A percentile compares a stretch with the other conserved stretches of the same genome.
Evolutionary conservation across 2,113 vertebrate species (phyloP).

Genomic region (Polyodon spathula): DNA sequence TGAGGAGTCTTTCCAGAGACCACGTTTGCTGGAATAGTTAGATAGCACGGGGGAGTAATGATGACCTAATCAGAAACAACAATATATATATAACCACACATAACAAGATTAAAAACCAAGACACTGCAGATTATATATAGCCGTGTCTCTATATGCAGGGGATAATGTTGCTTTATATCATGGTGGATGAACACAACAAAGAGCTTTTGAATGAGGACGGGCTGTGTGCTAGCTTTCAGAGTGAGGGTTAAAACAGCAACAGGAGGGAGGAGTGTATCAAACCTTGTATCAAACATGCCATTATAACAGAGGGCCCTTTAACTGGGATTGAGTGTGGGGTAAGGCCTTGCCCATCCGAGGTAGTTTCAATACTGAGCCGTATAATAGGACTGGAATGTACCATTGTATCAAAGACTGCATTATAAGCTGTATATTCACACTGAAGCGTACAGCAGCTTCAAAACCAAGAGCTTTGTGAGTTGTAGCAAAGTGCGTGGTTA

Average conservation of each 20-base stretch:
- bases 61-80: too few relatives aligned
- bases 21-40: too few relatives aligned
- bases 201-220: background rate
- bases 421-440: conserved; percentile 2
- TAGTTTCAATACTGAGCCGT: background rate
- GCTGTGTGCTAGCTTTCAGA: background rate
- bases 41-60: too few relatives aligned
- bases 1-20: too few relatives aligned
- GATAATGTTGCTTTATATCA: background rate
- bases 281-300: background rate
- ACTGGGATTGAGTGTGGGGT: background rate
- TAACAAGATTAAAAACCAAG: too few relatives aligned
- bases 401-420: conserved; percentile 2
- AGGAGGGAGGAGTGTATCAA: background rate
- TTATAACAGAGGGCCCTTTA: conserved; percentile 3
- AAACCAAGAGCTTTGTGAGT: background rate
- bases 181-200: background rate
- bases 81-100: too few relatives aligned
- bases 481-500: background rate
- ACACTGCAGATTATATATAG: too few relatives aligned
- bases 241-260: conserved; percentile 4
- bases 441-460: background rate
- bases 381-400: background rate
- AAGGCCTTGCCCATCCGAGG: background rate
- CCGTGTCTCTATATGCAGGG: too few relatives aligned